Base-by-base conservation (phyloP, 2,797 vertebrate genomes). In the Channa striata region DNA sequence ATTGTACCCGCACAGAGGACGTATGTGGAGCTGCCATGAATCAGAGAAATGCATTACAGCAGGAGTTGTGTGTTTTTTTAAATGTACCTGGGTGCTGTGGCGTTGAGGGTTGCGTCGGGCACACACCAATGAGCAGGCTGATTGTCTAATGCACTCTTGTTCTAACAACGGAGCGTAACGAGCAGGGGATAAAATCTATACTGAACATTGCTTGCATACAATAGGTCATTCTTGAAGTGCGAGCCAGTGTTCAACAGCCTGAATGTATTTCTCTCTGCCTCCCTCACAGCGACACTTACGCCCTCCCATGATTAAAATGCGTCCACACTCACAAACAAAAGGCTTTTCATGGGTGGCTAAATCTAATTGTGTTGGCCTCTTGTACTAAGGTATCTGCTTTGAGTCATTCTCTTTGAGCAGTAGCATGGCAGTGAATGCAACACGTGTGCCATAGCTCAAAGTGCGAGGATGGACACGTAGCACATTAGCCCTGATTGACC, bases 341-440 rank as follows among this genome's bases (percentile, higher is more conserved):
- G 65, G 79, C 77, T 85, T 87, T 89, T 90, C 88, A 90, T 84
- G 87, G 90, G 59, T 90, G 87, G 81, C 84, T 90, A 84, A 83
- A 88, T 90, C 85, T 90, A 90, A 93, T 90, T 88, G 86, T 46
- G 65, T 78, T 63, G 74, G 70, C 79, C 83, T 89, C 80, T 68
- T 83, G 75, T 83, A 75, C 79, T 64, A 87, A 89, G 87, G 84
- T 86, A 86, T 63, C 75, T 43, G 76, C 83, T 80, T 87, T 88
- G 83, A 89, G 77, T 86, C 83, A 91, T 90, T 89, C 75, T 86
- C 67, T 61, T 65, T 21, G 66, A 82, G 74, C 73, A 74, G 74
- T 80, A 83, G 83, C 58, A 63, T 34, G 72, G 80, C 73, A 16
- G 50, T 37, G 56, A 78, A 71, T 40, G 53, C 77, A 53, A 63